A percentile compares a stretch with the other conserved stretches of the same genome.
phyloP scores from a whole-genome alignment of 2,888 invertebrate genomes.

The Eupithecia centaureata region DNA sequence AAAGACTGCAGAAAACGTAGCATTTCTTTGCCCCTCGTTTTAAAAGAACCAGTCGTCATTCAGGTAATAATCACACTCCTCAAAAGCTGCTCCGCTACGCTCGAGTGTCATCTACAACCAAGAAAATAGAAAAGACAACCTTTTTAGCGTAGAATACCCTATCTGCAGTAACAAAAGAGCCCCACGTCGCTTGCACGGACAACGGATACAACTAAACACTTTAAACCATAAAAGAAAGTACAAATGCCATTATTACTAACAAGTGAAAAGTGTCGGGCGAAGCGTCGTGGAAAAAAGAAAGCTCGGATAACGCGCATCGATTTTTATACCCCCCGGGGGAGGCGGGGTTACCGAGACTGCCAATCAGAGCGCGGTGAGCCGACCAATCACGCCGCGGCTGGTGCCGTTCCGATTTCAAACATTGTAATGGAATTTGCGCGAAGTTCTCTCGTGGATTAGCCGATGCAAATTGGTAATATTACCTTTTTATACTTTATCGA shows the following conservation, averaged over 20 bases:
- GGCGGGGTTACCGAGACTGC: constrained; percentile 76
- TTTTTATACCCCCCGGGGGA: constrained; percentile 78
- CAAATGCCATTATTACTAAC: constrained; percentile 79
- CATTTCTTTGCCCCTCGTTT: not conserved
- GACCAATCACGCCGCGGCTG: constrained; percentile 74
- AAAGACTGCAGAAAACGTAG: not conserved
- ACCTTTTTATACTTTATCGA: constrained; percentile 52
- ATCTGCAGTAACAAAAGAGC: constrained; percentile 72
- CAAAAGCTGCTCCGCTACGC: constrained; percentile 39
- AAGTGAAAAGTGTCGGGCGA: constrained; percentile 74
- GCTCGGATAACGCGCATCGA: constrained; percentile 70
- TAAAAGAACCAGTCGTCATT: constrained; percentile 14
- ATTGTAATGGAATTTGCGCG: constrained; percentile 82
- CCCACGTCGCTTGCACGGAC: constrained; percentile 73
- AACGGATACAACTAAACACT: constrained; percentile 80
- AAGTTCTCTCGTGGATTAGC: constrained; percentile 71
- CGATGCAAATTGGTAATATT: constrained; percentile 70
- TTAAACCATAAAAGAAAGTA: constrained; percentile 76
- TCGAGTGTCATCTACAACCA: constrained; percentile 52
- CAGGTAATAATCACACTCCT: constrained; percentile 15
- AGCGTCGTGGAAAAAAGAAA: constrained; percentile 75
- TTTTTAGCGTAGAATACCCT: constrained; percentile 70
- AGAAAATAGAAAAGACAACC: constrained; percentile 70
- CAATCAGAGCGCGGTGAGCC: constrained; percentile 78
- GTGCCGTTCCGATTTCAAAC: constrained; percentile 72